Conservation (phyloP, 2,113 vertebrate genomes). For the Chaetops frenatus region DNA sequence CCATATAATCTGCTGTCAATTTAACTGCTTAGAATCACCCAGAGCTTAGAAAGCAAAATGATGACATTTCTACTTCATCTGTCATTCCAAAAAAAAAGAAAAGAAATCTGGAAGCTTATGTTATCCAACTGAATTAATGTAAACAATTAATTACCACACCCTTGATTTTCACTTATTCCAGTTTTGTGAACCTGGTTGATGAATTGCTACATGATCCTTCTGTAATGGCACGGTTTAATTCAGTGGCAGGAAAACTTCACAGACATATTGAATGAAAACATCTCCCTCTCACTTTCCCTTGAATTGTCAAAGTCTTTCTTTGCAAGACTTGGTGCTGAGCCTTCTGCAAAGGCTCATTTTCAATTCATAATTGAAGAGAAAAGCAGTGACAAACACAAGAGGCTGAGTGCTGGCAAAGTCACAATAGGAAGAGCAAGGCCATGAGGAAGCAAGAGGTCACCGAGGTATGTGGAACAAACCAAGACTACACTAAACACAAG, state of each 20-base stretch:
- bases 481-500: not conserved
- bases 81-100: not conserved
- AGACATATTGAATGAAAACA: accelerated
- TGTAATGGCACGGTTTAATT: not conserved
- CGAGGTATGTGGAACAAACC: not conserved
- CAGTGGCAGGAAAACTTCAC: not conserved
- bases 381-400: not conserved
- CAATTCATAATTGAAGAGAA: not conserved
- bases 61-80: not conserved
- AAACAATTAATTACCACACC: not conserved
- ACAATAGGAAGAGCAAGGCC: not conserved
- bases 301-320: not conserved
- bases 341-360: not conserved
- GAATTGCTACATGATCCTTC: not conserved
- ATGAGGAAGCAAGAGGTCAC: not conserved
- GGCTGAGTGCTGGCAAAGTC: not conserved
- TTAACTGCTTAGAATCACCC: not conserved
- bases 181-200: not conserved
- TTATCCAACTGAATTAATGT: not conserved
- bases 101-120: not conserved
- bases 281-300: not conserved
- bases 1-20: not conserved
- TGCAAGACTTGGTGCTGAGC: not conserved
- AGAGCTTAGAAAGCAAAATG: not conserved
- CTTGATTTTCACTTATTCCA: not conserved